phyloP scores from a whole-genome alignment of 2,113 vertebrate genomes.

The Salvelinus sp. region DNA sequence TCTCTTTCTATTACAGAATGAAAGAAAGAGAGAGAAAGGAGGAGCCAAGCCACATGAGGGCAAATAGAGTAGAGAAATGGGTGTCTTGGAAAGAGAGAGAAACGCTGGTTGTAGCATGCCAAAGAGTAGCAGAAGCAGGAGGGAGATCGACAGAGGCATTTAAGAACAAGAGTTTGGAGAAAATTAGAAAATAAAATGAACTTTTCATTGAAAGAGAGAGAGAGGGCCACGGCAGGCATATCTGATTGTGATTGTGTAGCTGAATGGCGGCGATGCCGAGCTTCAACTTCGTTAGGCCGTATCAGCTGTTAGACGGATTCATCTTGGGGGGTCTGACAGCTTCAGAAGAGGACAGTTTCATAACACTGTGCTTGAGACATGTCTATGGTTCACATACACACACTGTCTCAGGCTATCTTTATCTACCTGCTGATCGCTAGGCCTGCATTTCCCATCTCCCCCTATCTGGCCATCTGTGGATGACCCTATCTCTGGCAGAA shows the following conservation, averaged over 20 bases:
- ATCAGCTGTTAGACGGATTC: slow-evolving; percentile 25
- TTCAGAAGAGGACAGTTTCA: neutral
- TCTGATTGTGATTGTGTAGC: slow-evolving; percentile 9
- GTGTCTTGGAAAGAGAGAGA: too few relatives aligned
- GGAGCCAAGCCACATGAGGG: neutral
- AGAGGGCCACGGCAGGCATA: neutral
- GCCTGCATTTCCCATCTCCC: slow-evolving; percentile 32
- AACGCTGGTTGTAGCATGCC: neutral
- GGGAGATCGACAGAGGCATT: neutral
- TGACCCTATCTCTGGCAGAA: slow-evolving; percentile 6
- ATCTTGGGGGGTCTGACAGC: slow-evolving; percentile 42
- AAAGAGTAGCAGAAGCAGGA: neutral
- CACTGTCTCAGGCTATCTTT: slow-evolving; percentile 25
- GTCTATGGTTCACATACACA: neutral
- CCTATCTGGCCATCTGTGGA: slow-evolving; percentile 45
- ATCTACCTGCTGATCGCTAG: slow-evolving; percentile 31
- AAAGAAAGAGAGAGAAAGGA: neutral
- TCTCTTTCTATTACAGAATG: slow-evolving; percentile 5
- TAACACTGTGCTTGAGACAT: neutral
- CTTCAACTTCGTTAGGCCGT: slow-evolving; percentile 12
- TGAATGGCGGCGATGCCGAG: slow-evolving; percentile 4
- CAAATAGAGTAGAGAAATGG: neutral
- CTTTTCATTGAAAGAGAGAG: neutral
- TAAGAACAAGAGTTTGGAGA: neutral
- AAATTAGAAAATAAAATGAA: neutral